Percentiles rank a stretch among this genome's conserved stretches.
Conservation (phyloP, 2,797 vertebrate species). For the Tiaroga cobitis region DNA sequence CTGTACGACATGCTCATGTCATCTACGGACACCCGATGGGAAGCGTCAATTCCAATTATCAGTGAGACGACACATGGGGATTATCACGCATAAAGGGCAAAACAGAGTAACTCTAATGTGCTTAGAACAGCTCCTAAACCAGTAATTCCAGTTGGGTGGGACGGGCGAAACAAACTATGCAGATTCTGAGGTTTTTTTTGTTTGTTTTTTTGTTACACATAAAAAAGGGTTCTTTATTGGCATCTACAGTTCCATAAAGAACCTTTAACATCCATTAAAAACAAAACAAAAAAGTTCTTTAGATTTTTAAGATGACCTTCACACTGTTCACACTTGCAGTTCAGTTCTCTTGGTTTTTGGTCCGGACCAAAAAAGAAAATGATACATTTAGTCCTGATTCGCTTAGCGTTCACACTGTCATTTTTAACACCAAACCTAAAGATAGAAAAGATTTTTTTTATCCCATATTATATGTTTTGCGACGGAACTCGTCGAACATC, state of each 20-base stretch:
- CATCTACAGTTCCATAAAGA: neutral
- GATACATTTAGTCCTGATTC: neutral
- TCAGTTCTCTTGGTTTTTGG: neutral
- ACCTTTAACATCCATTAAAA: neutral
- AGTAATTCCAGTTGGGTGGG: neutral
- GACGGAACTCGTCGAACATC: neutral
- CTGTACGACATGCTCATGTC: neutral
- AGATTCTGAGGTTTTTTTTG: too few relatives aligned
- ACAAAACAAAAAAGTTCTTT: neutral
- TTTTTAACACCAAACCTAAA: neutral
- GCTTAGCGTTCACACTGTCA: neutral
- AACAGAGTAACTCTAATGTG: neutral
- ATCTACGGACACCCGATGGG: slow-evolving; percentile 44
- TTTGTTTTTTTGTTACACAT: neutral
- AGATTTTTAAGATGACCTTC: neutral
- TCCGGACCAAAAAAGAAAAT: neutral
- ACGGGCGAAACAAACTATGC: neutral
- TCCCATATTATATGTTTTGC: neutral
- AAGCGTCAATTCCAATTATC: slow-evolving; percentile 44
- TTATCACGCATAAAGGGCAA: neutral
- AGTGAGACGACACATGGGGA: neutral
- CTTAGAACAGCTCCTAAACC: neutral
- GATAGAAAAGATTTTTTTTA: too few relatives aligned
- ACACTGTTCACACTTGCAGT: neutral
- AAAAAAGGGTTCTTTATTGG: neutral